Base-by-base conservation (phyloP, 2,888 invertebrate genomes). In the Trachelus iudaicus region DNA sequence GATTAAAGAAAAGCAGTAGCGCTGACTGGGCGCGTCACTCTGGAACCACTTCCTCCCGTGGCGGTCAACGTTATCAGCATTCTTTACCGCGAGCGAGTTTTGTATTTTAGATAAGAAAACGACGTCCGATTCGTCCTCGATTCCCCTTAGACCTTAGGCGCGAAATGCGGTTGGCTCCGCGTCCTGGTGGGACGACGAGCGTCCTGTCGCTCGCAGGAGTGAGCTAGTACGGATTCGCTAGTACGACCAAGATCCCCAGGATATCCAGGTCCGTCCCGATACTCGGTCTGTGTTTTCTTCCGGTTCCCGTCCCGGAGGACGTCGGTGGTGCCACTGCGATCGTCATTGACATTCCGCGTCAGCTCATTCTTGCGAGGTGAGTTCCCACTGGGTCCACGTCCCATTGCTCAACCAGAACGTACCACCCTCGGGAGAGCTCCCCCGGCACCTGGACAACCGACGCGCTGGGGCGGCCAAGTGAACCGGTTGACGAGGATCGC, bases 401-500 rank as follows among this genome's bases (percentile, higher is more conserved):
- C 34, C 75, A 68, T 73, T 73, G 69, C 78, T 30, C 75, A 37
- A 75, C 75, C n/a, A 78, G 56, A 73, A 37, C 40, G 34, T 71
- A 71, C 68, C 75, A 68, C 35, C 37, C 37, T 37, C 37, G 37
- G 35, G 34, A 33, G 34, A 33, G 34, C 13, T 35, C 73, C 69
- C 76, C 69, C 56, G 73, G 69, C 68, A 76, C 73, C 76, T 40
- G 68, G n/a, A 73, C 86, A 83, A 86, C 84, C 83, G 83, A 84
- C 83, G 86, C 88, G 87, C 88, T 85, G 87, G 86, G 86, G 87
- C 85, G 83, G 82, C 84, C 87, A 84, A 84, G 81, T 81, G 82
- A 85, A 80, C 83, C 81, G 80, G 84, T 87, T 82, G 85, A 84
- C 85, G 83, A 81, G 79, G 78, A 83, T 83, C 82, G 76, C 79